Conservation (phyloP, 2,888 invertebrate species). For the Rhimphoctona megacephalus region DNA sequence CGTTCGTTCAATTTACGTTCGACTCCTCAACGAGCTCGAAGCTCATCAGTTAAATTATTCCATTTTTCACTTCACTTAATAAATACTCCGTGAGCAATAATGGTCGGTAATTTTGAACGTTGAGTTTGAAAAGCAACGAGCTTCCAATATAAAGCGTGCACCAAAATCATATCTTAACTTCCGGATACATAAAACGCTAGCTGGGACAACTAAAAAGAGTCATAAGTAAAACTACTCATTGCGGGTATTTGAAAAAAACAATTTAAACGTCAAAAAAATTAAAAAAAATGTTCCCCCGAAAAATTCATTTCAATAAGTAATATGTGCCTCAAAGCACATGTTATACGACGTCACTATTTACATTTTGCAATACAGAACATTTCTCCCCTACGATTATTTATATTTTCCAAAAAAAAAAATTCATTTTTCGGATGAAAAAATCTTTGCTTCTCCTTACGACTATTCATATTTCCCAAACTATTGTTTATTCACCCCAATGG, state of each 20-base stretch:
- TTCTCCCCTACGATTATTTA: background rate
- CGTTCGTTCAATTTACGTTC: background rate
- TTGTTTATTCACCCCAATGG: background rate
- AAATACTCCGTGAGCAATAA: background rate
- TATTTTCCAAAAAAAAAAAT: background rate
- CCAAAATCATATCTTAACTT: background rate
- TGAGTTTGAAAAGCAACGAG: background rate
- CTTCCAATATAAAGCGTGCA: background rate
- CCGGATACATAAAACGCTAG: background rate
- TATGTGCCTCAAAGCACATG: background rate
- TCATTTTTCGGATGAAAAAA: no score
- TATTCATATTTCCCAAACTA: background rate
- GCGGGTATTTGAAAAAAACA: background rate
- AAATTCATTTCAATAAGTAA: background rate
- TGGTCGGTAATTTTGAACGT: background rate
- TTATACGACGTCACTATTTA: background rate
- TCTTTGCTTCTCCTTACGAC: background rate
- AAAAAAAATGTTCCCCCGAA: background rate
- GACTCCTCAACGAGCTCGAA: background rate
- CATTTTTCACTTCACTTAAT: background rate
- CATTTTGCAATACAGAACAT: background rate
- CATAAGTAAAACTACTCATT: background rate
- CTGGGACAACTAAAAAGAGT: background rate
- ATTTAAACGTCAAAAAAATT: background rate
- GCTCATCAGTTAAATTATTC: background rate